phyloP scores from a whole-genome alignment of 2,888 invertebrate species.

The Sussaba pulchella region DNA sequence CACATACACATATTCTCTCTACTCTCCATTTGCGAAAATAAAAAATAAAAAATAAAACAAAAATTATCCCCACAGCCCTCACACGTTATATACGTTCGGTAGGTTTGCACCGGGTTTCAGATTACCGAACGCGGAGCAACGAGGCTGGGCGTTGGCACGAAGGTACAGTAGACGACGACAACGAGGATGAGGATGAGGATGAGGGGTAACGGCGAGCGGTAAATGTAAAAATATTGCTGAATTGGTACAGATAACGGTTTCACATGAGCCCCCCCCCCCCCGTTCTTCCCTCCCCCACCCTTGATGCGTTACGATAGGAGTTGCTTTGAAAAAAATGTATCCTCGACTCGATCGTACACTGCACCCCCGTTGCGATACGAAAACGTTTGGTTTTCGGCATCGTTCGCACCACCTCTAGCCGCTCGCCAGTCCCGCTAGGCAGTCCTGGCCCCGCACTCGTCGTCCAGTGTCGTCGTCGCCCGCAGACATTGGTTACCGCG shows the following conservation, averaged over 20 bases:
- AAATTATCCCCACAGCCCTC: conserved; percentile 52
- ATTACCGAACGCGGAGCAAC: conserved; percentile 72
- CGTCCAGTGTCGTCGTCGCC: conserved; percentile 44
- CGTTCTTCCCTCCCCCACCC: no score
- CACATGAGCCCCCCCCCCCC: conserved; percentile 74
- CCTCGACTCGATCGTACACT: conserved; percentile 71
- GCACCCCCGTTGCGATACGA: conserved; percentile 75
- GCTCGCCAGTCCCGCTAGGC: not conserved
- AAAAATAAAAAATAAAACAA: conserved; percentile 47
- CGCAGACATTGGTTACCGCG: conserved; percentile 60
- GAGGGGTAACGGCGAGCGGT: conserved; percentile 67
- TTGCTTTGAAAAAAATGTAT: conserved; percentile 80
- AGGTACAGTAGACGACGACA: conserved; percentile 52
- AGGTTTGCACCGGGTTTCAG: conserved; percentile 78
- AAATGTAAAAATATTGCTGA: conserved; percentile 83
- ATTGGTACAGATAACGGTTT: conserved; percentile 82
- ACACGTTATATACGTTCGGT: conserved; percentile 78
- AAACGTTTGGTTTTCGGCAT: conserved; percentile 78
- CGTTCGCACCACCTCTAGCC: conserved; percentile 30
- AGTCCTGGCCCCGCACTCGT: not conserved
- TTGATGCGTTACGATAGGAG: conserved; percentile 72
- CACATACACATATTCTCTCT: conserved; percentile 27
- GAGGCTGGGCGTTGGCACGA: conserved; percentile 39
- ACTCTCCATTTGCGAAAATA: conserved; percentile 16
- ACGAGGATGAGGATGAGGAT: conserved; percentile 53